Base-by-base conservation (phyloP, 2,113 vertebrate genomes). In the Sorex fumeus region DNA sequence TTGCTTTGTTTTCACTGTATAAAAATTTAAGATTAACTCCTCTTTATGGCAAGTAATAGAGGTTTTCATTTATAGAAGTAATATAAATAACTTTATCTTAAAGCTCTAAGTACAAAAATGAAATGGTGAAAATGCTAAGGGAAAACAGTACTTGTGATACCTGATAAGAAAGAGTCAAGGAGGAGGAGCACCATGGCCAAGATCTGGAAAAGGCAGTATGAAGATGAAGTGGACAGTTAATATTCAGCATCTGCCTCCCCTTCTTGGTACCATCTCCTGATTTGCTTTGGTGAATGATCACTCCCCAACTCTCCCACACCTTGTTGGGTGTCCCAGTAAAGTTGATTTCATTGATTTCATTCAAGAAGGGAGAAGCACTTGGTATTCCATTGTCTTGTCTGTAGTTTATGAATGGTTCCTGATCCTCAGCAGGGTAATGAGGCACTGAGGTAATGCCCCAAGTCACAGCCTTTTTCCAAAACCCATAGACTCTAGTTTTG, bases 41-140 rank as follows among this genome's bases (percentile, higher is more conserved):
- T 83, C 84, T 92, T 93, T 70, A 62, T 47, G 64, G 80, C 71
- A 91, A 94, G 69, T 36, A 77, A 87, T 78, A 89, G 25, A 88
- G 36, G 1, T 95, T 96, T 94, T 87, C 77, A 91, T 91, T 88
- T 89, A 45, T 32, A 80, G 84, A 62, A n/a, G 71, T 70, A 77
- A 89, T 78, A 69, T 75, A 87, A 93, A 93, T 86, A 94, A 28
- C 64, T 84, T 77, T 91, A 78, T 71, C 94, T 95, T 34, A 88
- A 94, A 86, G 45, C 27, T 77, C 80, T 91, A 89, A 90, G 69
- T 62, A 66, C 71, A 72, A 83, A 21, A 92, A 87, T 6, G 25
- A 45, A 90, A 28, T 40, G 21, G n/a, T 32, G 23, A 76, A 83
- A 64, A 81, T 67, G 77, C 60, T 80, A 86, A 78, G 85, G 88